Evolutionary conservation across 2,797 vertebrate genomes (phyloP), one percentile per base, ranked within the genome.

Genomic region (Meriones psammophilus): DNA sequence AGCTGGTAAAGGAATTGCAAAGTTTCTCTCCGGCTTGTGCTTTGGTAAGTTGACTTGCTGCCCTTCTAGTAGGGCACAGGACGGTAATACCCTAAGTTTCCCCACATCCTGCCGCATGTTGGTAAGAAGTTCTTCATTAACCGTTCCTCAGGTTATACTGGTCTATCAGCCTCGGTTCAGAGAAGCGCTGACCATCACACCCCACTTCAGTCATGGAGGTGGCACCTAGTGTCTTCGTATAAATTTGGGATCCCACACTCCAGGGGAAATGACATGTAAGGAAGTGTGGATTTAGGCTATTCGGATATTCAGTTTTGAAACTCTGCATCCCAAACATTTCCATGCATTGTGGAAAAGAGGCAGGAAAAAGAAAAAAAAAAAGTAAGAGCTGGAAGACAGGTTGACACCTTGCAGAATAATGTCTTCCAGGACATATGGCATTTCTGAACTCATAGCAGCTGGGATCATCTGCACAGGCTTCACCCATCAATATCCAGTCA

Each of bases 291-390:
- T 8, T 71, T 71, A 84, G 10, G 42, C 17, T 42, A 56, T 7
- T 77, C 68, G 50, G 85, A 50, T 86, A 56, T 8, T 66, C 30
- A 88, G 24, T 62, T 79, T 64, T 10, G 22, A 88, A 22, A 42
- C 3, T 80, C n/a, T 62, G 54, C 39, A 36, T 73, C 68, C 71
- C 62, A 92, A 88, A 77, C 79, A 79, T 88, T 9, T 79, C 6
- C n/a, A 33, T 42, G 87, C 28, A 3, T 50, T 77, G 20, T 15
- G 20, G 39, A 64, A n/a, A 60, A n/a, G 30, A 64, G 20, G 30
- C 50, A 17, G 13, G 6, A 42, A 42, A 76, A 36, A 42, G n/a
- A 42, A 42, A 76, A 36, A 62, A 74, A 58, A 17, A 13, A 62
- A 3, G 1, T 42, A 33, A 60, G 56, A 42, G 17, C 54, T 46